phyloP scores from a whole-genome alignment of 2,113 vertebrate species.

The Echinops telfairi region DNA sequence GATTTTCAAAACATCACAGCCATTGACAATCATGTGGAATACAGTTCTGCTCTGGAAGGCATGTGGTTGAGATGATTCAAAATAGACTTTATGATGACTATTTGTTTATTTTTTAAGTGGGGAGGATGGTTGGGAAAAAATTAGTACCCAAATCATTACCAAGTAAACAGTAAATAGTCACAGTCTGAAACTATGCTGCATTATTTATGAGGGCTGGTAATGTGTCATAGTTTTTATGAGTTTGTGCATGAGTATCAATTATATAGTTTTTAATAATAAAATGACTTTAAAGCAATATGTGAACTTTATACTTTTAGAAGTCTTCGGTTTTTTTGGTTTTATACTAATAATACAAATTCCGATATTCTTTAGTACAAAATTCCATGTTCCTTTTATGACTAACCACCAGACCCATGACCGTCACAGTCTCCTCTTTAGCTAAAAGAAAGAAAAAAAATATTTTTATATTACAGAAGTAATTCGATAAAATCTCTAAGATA shows the following conservation, averaged over 20 bases:
- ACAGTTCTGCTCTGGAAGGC: not conserved
- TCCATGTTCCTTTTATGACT: too few relatives aligned
- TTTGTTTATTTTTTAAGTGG: not conserved
- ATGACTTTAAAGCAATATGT: slow-evolving; percentile 14
- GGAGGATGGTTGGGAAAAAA: not conserved
- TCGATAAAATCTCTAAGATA: too few relatives aligned
- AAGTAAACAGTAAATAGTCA: not conserved
- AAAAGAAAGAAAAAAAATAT: too few relatives aligned
- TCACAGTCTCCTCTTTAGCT: too few relatives aligned
- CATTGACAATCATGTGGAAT: not conserved
- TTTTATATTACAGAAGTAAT: too few relatives aligned
- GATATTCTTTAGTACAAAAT: too few relatives aligned
- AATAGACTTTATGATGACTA: not conserved
- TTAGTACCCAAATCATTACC: not conserved
- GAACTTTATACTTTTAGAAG: not conserved
- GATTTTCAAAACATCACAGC: not conserved
- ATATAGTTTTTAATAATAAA: not conserved
- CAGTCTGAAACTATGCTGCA: not conserved
- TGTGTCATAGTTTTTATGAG: not conserved
- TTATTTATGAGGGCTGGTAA: not conserved
- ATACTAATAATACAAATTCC: too few relatives aligned
- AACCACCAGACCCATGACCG: too few relatives aligned
- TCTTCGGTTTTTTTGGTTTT: too few relatives aligned
- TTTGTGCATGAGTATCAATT: slow-evolving; percentile 30
- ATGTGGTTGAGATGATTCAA: not conserved